Base-by-base conservation (phyloP, 2,888 invertebrate genomes). In the Stictocephala bisonia region DNA sequence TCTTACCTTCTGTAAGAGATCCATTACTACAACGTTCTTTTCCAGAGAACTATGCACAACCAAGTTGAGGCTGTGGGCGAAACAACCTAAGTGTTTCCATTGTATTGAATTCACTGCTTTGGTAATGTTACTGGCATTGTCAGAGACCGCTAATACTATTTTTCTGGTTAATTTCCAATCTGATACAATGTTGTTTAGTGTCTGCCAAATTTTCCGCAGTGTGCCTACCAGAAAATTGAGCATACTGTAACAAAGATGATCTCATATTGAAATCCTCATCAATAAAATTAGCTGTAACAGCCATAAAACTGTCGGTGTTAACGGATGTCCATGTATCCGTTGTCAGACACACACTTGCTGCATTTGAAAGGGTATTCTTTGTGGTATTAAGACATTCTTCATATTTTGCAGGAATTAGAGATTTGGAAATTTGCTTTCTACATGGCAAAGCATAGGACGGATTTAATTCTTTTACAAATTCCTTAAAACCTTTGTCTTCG, bases 251-350 rank as follows among this genome's bases (percentile, higher is more conserved):
- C 7, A 81, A 68, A 24, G 73, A 66, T 20, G 79, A 76, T 41
- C 71, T 41, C n/a, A 78, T 50, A 31, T 74, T 18, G 35, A 74
- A 70, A 48, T 78, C 67, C 3, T 71, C 60, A 72, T 74, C 48
- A 51, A 81, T 73, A 74, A 78, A 82, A 76, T 82, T 80, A 20
- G 75, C 78, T 50, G 81, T 82, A 22, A 81, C 77, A 29, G 78
- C 79, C 50, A 81, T 78, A 75, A 75, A 81, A 66, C 78, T 79
- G 40, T 81, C 80, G 53, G 77, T 79, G 71, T 76, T 79, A 27
- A 73, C 68, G 60, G 82, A 82, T 24, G 81, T 82, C 80, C 81
- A 82, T 15, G 75, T 75, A 76, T 82, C 81, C 24, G 80, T 82
- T 64, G 80, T 80, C 53, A 80, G 70, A 69, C 76, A 78, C 35